Percentiles rank a stretch among this genome's conserved stretches.
Evolutionary conservation across 2,888 invertebrate species (phyloP).

Genomic region (Hemithea aestivaria): DNA sequence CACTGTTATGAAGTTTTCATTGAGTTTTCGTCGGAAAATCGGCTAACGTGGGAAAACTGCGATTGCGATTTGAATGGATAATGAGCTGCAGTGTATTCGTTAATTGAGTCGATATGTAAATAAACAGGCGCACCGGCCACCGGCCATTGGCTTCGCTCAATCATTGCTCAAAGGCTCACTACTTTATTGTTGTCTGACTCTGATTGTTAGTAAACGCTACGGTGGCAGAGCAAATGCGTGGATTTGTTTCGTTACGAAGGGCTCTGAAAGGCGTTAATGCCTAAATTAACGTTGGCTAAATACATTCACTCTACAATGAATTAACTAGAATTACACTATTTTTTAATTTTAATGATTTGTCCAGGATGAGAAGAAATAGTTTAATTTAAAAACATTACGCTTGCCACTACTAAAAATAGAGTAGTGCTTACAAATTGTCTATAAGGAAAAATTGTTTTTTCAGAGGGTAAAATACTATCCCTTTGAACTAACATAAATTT

Average conservation of each 20-base stretch:
- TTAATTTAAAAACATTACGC: too few relatives aligned
- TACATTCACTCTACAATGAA: too few relatives aligned
- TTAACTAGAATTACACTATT: too few relatives aligned
- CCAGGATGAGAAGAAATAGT: too few relatives aligned
- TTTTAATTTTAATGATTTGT: too few relatives aligned
- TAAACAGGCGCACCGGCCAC: constrained; percentile 50
- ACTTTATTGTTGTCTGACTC: constrained; percentile 50
- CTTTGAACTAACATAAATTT: too few relatives aligned
- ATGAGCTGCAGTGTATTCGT: constrained; percentile 63
- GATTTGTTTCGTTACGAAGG: constrained; percentile 16
- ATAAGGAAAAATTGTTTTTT: too few relatives aligned
- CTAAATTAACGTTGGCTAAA: not conserved
- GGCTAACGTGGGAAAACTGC: constrained; percentile 64
- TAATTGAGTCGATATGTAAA: constrained; percentile 74
- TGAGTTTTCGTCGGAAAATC: constrained; percentile 64
- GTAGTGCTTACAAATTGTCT: too few relatives aligned
- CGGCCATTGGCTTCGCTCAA: constrained; percentile 43
- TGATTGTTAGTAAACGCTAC: constrained; percentile 53
- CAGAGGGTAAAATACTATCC: too few relatives aligned
- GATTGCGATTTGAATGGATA: constrained; percentile 72
- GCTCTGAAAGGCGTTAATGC: not conserved
- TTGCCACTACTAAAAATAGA: too few relatives aligned
- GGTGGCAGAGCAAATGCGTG: constrained; percentile 22
- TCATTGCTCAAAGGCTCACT: constrained; percentile 61
- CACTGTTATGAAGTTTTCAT: constrained; percentile 74